Evolutionary conservation across 2,797 vertebrate genomes (phyloP).

Genomic region (Pagetopsis macropterus): DNA sequence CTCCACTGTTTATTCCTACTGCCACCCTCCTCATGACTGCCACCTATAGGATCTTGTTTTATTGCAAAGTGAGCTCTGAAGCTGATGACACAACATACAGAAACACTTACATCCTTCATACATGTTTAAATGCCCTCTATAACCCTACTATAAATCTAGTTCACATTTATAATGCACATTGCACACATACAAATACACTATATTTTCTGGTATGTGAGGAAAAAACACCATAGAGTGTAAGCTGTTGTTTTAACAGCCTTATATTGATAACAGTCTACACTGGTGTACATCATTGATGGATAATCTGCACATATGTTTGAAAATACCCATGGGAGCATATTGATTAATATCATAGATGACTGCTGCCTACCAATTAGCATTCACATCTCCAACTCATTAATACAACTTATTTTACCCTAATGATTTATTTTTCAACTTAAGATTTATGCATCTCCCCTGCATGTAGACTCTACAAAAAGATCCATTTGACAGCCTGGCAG

Average conservation of each 20-base stretch:
- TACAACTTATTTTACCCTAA: constrained; percentile 26
- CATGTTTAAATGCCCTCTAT: not conserved
- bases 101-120: constrained; percentile 24
- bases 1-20: constrained; percentile 23
- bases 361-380: constrained; percentile 21
- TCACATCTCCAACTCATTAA: constrained; percentile 18
- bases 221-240: constrained; percentile 24
- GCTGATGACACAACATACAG: constrained; percentile 43
- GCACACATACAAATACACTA: constrained; percentile 25
- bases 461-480: constrained; percentile 38
- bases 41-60: constrained; percentile 60
- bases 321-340: constrained; percentile 14
- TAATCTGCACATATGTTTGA: constrained; percentile 33
- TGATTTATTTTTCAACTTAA: constrained; percentile 14
- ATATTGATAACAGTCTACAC: constrained; percentile 2
- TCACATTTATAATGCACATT: constrained; percentile 21
- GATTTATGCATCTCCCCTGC: constrained; percentile 31
- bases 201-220: not conserved
- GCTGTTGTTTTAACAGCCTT: constrained; percentile 16
- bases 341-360: constrained; percentile 18
- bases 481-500: constrained; percentile 37
- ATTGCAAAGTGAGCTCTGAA: constrained; percentile 39
- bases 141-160: not conserved
- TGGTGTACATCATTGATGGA: constrained; percentile 1
- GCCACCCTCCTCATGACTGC: constrained; percentile 56